phyloP scores from a whole-genome alignment of 2,113 vertebrate genomes.

The Edolisoma coerulescens region DNA sequence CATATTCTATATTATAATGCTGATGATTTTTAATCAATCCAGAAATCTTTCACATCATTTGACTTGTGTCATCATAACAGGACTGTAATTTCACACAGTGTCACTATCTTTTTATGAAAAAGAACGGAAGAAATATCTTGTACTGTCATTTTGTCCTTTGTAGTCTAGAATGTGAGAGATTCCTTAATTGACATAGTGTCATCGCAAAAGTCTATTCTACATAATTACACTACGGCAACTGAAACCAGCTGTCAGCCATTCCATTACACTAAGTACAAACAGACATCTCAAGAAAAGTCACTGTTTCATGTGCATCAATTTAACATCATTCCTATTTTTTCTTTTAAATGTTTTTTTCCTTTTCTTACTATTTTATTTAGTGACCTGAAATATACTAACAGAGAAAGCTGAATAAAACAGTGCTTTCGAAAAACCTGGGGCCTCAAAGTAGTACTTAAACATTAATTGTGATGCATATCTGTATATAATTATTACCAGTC shows the following conservation, averaged over 20 bases:
- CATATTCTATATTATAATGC: constrained; percentile 47
- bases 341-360: neutral
- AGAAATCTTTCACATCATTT: constrained; percentile 61
- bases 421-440: constrained; percentile 7
- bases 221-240: constrained; percentile 62
- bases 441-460: constrained; percentile 14
- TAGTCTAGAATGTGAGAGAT: constrained; percentile 62
- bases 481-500: constrained; percentile 25
- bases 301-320: constrained; percentile 43
- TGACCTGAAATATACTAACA: constrained; percentile 45
- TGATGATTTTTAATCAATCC: constrained; percentile 61
- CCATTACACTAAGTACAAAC: constrained; percentile 57
- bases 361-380: neutral
- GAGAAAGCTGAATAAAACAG: constrained; percentile 25
- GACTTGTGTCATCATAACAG: constrained; percentile 58
- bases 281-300: constrained; percentile 62
- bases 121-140: constrained; percentile 56
- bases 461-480: constrained; percentile 30
- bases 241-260: constrained; percentile 69
- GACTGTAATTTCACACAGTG: constrained; percentile 55
- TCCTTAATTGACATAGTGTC: constrained; percentile 65
- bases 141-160: constrained; percentile 64
- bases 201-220: constrained; percentile 51
- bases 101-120: constrained; percentile 51
- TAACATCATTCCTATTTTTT: constrained; percentile 44